Percentiles rank a stretch among this genome's conserved stretches.
These are phyloP conservation scores for Macaria liturata DNA, from an alignment of 2,888 invertebrate species.

Conservation along the genomic window DNA sequence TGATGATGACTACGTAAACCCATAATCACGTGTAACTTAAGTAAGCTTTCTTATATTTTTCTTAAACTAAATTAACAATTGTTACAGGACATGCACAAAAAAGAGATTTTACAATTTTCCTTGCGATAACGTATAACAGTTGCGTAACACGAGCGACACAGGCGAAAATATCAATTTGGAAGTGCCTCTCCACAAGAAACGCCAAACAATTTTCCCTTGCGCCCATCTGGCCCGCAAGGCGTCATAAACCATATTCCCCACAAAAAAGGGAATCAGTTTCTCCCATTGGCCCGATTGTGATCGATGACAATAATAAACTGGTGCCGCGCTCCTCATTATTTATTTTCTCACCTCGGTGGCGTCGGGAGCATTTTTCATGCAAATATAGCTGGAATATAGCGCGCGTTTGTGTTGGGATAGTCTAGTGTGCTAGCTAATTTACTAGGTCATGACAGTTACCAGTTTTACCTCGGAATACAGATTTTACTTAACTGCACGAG, in stretches of 20 bases:
- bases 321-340: slow-evolving; percentile 62
- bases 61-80: too few species aligned
- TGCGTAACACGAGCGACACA: too few species aligned
- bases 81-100: too few species aligned
- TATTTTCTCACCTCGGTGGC: slow-evolving; percentile 65
- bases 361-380: slow-evolving; percentile 65
- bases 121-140: too few species aligned
- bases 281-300: slow-evolving; percentile 48
- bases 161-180: not conserved
- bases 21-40: too few species aligned
- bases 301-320: slow-evolving; percentile 64
- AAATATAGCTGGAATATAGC: slow-evolving; percentile 51
- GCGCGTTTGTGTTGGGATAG: not conserved
- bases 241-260: slow-evolving; percentile 15
- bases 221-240: slow-evolving; percentile 11
- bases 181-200: not conserved
- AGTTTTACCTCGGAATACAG: too few species aligned
- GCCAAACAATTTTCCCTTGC: slow-evolving; percentile 4
- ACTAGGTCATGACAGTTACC: too few species aligned
- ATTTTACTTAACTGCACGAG: too few species aligned
- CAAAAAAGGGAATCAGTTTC: slow-evolving; percentile 42
- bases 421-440: too few species aligned
- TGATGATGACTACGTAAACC: too few species aligned
- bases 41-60: too few species aligned
- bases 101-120: too few species aligned